Conservation (phyloP, 2,113 vertebrate species). For the Bujurquina vittata region DNA sequence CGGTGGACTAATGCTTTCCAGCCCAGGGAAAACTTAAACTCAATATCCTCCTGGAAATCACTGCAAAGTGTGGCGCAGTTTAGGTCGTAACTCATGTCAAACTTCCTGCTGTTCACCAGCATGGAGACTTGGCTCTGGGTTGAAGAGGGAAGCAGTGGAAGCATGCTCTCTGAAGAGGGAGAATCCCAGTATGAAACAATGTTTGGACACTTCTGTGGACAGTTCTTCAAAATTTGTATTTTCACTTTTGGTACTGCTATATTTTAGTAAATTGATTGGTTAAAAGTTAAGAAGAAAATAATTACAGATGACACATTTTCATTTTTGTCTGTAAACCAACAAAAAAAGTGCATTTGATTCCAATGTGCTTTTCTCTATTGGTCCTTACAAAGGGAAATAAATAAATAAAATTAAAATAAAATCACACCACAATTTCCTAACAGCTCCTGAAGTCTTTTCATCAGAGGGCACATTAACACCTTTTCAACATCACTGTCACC, state of each 20-base stretch:
- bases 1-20: constrained; percentile 91
- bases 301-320: neutral
- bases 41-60: constrained; percentile 96
- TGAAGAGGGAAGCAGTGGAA: constrained; percentile 88
- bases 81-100: constrained; percentile 96
- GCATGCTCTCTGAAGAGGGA: constrained; percentile 86
- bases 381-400: neutral
- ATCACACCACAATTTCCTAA: constrained; percentile 2
- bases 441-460: constrained; percentile 32
- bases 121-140: constrained; percentile 86
- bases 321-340: too few relatives aligned
- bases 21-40: constrained; percentile 93
- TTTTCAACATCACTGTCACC: constrained; percentile 35
- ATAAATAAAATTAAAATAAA: neutral
- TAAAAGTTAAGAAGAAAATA: neutral
- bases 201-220: neutral
- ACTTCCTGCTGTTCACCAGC: constrained; percentile 89
- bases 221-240: neutral
- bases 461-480: constrained; percentile 51
- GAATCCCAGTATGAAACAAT: neutral
- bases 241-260: neutral
- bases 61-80: constrained; percentile 92
- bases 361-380: neutral
- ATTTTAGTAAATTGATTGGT: neutral
- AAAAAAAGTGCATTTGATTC: neutral